phyloP scores from a whole-genome alignment of 2,888 invertebrate species.

The Perdita meconis region DNA sequence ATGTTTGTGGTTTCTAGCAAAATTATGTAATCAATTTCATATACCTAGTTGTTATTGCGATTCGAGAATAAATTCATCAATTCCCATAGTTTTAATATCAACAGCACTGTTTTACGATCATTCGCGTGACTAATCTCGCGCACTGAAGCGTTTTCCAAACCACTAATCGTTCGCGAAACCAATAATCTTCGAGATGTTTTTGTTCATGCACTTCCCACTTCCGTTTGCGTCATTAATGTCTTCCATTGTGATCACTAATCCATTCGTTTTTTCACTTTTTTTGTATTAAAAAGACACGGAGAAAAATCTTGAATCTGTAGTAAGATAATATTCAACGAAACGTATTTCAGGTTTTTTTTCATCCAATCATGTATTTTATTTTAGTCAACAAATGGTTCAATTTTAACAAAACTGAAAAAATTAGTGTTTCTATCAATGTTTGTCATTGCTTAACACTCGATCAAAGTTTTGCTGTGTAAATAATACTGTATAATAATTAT shows the following conservation, averaged over 20 bases:
- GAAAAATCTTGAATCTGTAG: neutral
- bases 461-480: too few relatives aligned
- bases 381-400: too few relatives aligned
- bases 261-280: neutral
- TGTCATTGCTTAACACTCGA: too few relatives aligned
- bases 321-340: neutral
- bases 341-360: too few relatives aligned
- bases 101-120: neutral
- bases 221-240: neutral
- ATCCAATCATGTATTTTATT: too few relatives aligned
- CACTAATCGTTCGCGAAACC: neutral
- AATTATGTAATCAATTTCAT: neutral
- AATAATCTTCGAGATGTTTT: neutral
- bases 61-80: neutral
- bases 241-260: neutral
- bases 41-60: neutral
- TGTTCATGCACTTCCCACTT: neutral
- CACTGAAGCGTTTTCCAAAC: neutral
- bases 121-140: neutral
- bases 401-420: too few relatives aligned
- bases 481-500: too few relatives aligned
- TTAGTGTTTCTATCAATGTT: too few relatives aligned
- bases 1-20: neutral
- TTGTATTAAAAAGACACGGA: neutral
- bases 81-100: neutral